Evolutionary conservation across 2,888 invertebrate species (phyloP), one percentile per base, ranked within the genome.

Genomic region (Agrochola lota): DNA sequence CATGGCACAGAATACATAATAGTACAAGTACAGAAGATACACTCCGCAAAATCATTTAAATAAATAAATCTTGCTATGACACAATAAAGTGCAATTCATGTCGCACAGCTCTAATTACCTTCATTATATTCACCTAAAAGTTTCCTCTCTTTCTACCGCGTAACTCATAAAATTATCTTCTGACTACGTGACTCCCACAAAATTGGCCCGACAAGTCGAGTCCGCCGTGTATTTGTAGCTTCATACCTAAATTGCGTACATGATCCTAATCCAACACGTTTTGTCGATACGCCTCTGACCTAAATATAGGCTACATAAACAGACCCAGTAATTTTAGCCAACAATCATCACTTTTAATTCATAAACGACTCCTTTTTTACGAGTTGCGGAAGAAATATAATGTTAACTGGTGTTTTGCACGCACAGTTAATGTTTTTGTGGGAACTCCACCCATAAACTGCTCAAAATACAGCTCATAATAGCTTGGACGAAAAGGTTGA

Each of bases 301-400:
- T 23, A 69, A 84, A 80, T 70, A 55, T 43, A 67, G 15, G 20
- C 52, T 12, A 55, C 52, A 49, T 66, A 67, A 69, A 70, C 78
- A 46, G 17, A 20, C 63, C 55, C 35, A 30, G 71, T 77, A 70
- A 81, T 77, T 82, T 84, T 43, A 64, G 40, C 55, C 71, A 57
- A 60, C 52, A 76, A 76, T 74, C 79, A 81, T 63, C 79, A 64
- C 79, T 85, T 76, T 70, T 68, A 77, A 81, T 80, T 69, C 69
- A 71, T 72, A 81, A 81, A 78, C 71, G 77, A 68, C 71, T 60
- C 57, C n/a, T 52, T 68, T 82, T 87, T 87, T 86, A 87, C 68
- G 83, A 81, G 57, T 71, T 71, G 15, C 57, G 78, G 71, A 77
- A 81, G 78, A 72, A 81, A 74, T 80, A 60, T 80, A 64, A 77